phyloP scores from a whole-genome alignment of 1,140 invertebrate genomes.

The Phortica variegata region DNA sequence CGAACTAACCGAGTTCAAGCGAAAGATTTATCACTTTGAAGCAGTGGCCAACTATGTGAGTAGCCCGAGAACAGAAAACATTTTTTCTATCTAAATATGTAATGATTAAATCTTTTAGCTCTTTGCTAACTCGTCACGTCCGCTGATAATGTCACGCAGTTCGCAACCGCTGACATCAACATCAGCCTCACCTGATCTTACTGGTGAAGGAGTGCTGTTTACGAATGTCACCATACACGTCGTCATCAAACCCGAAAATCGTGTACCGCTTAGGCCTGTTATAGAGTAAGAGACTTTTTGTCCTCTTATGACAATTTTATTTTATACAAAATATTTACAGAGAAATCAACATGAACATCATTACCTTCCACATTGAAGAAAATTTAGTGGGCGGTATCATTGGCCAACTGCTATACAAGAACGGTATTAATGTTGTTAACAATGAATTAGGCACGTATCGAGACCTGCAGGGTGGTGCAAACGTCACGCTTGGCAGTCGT shows the following conservation, averaged over 20 bases:
- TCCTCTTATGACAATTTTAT: not conserved
- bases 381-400: constrained; percentile 75
- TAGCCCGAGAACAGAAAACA: not conserved
- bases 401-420: constrained; percentile 69
- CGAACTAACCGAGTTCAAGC: constrained; percentile 69
- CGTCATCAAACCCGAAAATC: constrained; percentile 68
- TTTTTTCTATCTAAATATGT: not conserved
- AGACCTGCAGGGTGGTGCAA: constrained; percentile 21
- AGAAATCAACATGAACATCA: constrained; percentile 65
- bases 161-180: constrained; percentile 28
- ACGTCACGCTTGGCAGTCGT: constrained; percentile 33
- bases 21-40: constrained; percentile 75
- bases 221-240: constrained; percentile 83
- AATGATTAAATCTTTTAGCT: constrained; percentile 19
- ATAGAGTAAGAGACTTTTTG: constrained; percentile 65
- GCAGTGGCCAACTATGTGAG: constrained; percentile 70
- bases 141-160: constrained; percentile 35
- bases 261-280: constrained; percentile 61
- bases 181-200: constrained; percentile 31
- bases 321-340: constrained; percentile 56
- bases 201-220: constrained; percentile 65
- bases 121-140: constrained; percentile 38
- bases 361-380: constrained; percentile 76
- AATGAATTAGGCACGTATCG: constrained; percentile 44
- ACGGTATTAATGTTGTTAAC: constrained; percentile 55